Base-by-base conservation (phyloP, 2,797 vertebrate species). In the Sebastes matsubarae region DNA sequence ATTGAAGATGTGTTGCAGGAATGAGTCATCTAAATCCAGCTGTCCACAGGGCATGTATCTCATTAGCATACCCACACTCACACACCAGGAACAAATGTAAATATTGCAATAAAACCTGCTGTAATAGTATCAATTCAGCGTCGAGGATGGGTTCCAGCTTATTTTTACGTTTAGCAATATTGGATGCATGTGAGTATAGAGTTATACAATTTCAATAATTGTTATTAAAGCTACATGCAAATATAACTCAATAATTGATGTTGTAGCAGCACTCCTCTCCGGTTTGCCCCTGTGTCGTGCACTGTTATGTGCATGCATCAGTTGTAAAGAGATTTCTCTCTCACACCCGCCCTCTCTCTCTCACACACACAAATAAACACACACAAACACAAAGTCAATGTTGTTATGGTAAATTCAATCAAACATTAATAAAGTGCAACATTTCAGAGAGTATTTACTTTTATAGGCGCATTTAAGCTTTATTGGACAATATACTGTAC, bases 1-100 rank as follows among this genome's bases (percentile, higher is more conserved):
- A 93, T 93, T 94, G 94, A 95, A 93, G 93, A 95, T 93, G 94
- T 94, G 94, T 94, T 96, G 94, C 94, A 95, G 91, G 91, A 94
- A 95, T 96, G 96, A 96, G 94, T 96, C 96, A 95, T 94, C 94
- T 94, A 92, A 93, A 95, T 95, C 94, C 94, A 95, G 95, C 93
- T 94, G 94, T 96, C 96, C 95, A 95, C 90, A 92, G 95, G 94
- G 96, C 94, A 96, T 95, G 91, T 89, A 94, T 94, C 91, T 94
- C 91, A 96, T 96, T 95, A 95, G 93, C 95, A 94, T 93, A 94
- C 90, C 94, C 94, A 94, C 94, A 91, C 93, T 92, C 92, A 94
- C 92, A 94, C 90, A 92, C 88, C 83, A 92, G 88, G 92, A 92
- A 84, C 84, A 93, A 95, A 96, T 95, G 96, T 95, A 96, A 96